Base-by-base conservation (phyloP, 2,888 invertebrate genomes). In the Pycnomerus fuliginosus region DNA sequence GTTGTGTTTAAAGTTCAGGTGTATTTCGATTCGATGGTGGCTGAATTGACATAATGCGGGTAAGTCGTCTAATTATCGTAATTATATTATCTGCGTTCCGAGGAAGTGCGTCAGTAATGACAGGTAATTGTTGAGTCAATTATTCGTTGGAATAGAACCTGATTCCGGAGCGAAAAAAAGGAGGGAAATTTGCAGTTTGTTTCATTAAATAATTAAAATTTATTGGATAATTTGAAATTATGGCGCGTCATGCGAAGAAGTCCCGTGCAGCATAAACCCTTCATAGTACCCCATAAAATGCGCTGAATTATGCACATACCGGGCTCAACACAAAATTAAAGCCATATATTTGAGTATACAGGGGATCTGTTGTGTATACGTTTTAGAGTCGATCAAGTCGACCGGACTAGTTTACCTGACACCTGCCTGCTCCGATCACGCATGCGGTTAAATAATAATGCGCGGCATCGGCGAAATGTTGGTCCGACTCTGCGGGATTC, bases 41-140 rank as follows among this genome's bases (percentile, higher is more conserved):
- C n/a, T n/a, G n/a, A n/a, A n/a, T n/a, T n/a, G n/a, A n/a, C n/a
- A n/a, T n/a, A n/a, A n/a, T n/a, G 58, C 42, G 48, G 48, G 44
- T 47, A 52, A 44, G 30, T 36, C 44, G 35, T 48, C 48, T 44
- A 40, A 44, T 52, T 55, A 56, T 48, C 52, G 50, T 54, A 57
- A 58, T 56, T 58, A 58, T 41, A 38, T 50, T 66, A 67, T 68
- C 62, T 59, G 50, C 60, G 66, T 68, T 68, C 63, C 66, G 63
- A 58, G 64, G 60, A 62, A 66, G 51, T 65, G 67, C 61, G 58
- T 61, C 55, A 50, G 61, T 65, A 68, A 68, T 67, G 67, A 67
- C 64, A 60, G 58, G 58, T 64, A 62, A 63, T 62, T 63, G 60
- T 58, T 52, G 39, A 49, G 52, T 53, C 56, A 60, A 60, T 60